phyloP scores from a whole-genome alignment of 2,888 invertebrate species.

The Acrobasis suavella region DNA sequence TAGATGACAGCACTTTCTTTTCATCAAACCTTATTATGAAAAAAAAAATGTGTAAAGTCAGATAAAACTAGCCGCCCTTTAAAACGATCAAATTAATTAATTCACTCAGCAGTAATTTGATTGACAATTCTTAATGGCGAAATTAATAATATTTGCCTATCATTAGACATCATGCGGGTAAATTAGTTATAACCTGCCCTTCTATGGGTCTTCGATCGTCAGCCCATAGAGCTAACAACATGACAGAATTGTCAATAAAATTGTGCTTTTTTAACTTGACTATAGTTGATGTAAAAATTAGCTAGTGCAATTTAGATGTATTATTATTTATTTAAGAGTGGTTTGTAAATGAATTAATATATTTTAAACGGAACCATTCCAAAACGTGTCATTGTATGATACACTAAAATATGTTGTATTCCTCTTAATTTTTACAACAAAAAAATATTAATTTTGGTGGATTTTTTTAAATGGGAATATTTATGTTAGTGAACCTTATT shows the following conservation, averaged over 20 bases:
- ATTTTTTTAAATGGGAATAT: background rate
- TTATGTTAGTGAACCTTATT: background rate
- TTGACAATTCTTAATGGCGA: conserved; percentile 2
- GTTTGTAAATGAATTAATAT: conserved; percentile 51
- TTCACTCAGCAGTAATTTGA: background rate
- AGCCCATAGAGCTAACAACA: background rate
- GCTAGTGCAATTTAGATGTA: conserved; percentile 71
- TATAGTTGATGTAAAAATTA: conserved; percentile 49
- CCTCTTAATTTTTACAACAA: background rate
- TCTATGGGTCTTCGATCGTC: no score
- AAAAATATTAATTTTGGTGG: background rate
- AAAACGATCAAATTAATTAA: conserved; percentile 5
- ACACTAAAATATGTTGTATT: no score
- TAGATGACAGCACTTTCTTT: no score
- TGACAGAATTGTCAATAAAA: conserved; percentile 2
- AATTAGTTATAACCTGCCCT: no score
- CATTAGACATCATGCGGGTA: no score
- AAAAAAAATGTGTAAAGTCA: no score
- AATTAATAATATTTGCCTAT: no score
- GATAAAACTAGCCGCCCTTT: background rate
- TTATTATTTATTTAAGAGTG: conserved; percentile 62
- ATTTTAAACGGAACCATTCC: conserved; percentile 61
- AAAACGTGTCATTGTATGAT: conserved; percentile 40
- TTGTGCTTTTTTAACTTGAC: conserved; percentile 22
- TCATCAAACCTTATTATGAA: no score